Base-by-base conservation (phyloP, 2,888 invertebrate genomes). In the Drosophila koepferae region DNA sequence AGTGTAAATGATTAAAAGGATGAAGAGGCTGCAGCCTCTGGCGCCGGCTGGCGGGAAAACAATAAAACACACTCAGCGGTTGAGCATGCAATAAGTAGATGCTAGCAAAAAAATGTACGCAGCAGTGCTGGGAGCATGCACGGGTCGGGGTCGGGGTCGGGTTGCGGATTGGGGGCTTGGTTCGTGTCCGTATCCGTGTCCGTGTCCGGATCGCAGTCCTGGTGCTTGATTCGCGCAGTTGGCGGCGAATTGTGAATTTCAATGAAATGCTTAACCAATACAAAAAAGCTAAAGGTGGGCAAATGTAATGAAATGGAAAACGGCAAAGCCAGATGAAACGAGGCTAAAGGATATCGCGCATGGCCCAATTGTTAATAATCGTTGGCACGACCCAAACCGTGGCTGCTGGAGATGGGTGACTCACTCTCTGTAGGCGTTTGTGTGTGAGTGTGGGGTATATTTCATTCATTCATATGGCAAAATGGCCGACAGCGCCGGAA, bases 291-390 rank as follows among this genome's bases (percentile, higher is more conserved):
- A 78, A 78, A 77, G 77, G 79, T 77, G 79, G 59, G 77, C 56
- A 71, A 74, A 71, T 55, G 77, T 73, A 76, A 80, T 86, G 89
- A 89, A 86, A 73, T 58, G 86, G 81, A 86, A 89, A 86, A 72
- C 64, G 74, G 58, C 55, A 67, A 59, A 64, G 55, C 51, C 43
- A 46, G 38, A 67, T 83, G 74, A 74, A 71, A 68, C 59, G 65
- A 31, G 58, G 63, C 59, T 20, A 56, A 79, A 62, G 59, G 61
- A 74, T 79, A 79, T 77, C 76, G 81, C 75, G 70, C 81, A 65
- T 64, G 67, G 54, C 63, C 51, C 77, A 74, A 80, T 84, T 84
- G 89, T 86, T 86, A 84, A 86, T 89, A 89, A 83, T 66, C 76
- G 67, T 49, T 40, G 59, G 43, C 18, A 46, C 51, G 44, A 54